Evolutionary conservation across 1,140 invertebrate species (phyloP), one percentile per base, ranked within the genome.

Genomic region (Tetragonula clypearis): DNA sequence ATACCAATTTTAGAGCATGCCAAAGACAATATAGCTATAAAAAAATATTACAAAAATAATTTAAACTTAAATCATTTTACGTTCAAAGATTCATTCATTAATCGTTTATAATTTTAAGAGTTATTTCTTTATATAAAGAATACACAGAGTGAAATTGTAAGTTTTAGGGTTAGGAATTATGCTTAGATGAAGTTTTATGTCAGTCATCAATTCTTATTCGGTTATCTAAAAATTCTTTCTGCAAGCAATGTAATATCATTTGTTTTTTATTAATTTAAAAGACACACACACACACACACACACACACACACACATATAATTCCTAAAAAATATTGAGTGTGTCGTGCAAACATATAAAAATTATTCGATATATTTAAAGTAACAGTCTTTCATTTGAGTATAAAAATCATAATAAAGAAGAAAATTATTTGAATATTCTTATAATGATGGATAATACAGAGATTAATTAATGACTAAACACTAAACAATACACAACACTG

Each of bases 41-140:
- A 81, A 85, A 90, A 88, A 83, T 75, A 73, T 69, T 88, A 88
- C 86, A 88, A 87, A 90, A 91, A 91, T 88, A 90, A 86, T 90
- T 91, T 85, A 87, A 83, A 88, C 49, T 87, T 80, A 80, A 82
- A 66, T 66, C 58, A 35, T 84, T 87, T 79, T 85, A 79, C 60
- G 62, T 83, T 66, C 55, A 49, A 77, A 41, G 65, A 21, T 56
- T 79, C 19, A 55, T 62, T 76, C 78, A 68, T 30, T 23, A 81
- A 81, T 74, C 62, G n/a, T 41, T 80, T 83, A 55, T 41, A 69
- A 83, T 84, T 81, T 73, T 80, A 80, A 86, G 66, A 79, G 68
- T 72, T 41, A 68, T 65, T 86, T 15, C 66, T 55, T 68, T 82
- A 30, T 83, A 78, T 69, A 78, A 84, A 79, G 68, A 35, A 84